Evolutionary conservation across 2,797 vertebrate genomes (phyloP).

Genomic region (Takifugu ocellatus): DNA sequence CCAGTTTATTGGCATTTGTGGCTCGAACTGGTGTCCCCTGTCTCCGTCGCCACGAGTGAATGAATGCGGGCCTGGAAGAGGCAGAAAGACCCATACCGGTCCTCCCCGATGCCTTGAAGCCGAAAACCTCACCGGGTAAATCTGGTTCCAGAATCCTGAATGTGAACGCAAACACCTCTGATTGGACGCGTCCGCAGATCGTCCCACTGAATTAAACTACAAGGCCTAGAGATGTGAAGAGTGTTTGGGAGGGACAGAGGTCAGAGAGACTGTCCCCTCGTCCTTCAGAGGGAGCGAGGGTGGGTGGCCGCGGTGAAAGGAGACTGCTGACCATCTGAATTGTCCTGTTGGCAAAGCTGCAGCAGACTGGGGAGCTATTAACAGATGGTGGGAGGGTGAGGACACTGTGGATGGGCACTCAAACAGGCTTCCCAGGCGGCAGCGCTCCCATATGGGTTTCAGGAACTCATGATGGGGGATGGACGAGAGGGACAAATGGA

Average conservation of each 20-base stretch:
- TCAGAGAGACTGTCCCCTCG: slow-evolving; percentile 65
- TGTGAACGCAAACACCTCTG: too few species aligned
- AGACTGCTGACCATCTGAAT: slow-evolving; percentile 78
- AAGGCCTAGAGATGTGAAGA: not conserved
- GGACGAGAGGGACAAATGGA: slow-evolving; percentile 6
- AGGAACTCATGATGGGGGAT: slow-evolving; percentile 39
- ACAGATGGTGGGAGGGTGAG: slow-evolving; percentile 81
- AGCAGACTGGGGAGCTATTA: slow-evolving; percentile 67
- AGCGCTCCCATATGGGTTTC: slow-evolving; percentile 79
- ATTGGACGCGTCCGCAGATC: too few species aligned
- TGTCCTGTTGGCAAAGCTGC: slow-evolving; percentile 72
- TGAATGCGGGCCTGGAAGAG: too few species aligned
- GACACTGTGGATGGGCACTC: slow-evolving; percentile 74
- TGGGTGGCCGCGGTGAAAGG: slow-evolving; percentile 63
- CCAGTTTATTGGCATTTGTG: too few species aligned
- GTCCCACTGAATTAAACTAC: too few species aligned
- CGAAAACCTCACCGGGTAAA: too few species aligned
- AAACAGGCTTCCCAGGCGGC: slow-evolving; percentile 76
- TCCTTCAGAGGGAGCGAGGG: slow-evolving; percentile 73
- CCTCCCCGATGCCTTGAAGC: too few species aligned
- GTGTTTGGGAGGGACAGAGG: slow-evolving; percentile 54
- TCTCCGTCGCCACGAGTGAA: too few species aligned
- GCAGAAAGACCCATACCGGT: too few species aligned
- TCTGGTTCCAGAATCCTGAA: too few species aligned
- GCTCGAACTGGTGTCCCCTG: too few species aligned